These are phyloP conservation scores for Alviniconcha strummeri DNA, from an alignment of 2,888 invertebrate genomes.

Conservation along the genomic window DNA sequence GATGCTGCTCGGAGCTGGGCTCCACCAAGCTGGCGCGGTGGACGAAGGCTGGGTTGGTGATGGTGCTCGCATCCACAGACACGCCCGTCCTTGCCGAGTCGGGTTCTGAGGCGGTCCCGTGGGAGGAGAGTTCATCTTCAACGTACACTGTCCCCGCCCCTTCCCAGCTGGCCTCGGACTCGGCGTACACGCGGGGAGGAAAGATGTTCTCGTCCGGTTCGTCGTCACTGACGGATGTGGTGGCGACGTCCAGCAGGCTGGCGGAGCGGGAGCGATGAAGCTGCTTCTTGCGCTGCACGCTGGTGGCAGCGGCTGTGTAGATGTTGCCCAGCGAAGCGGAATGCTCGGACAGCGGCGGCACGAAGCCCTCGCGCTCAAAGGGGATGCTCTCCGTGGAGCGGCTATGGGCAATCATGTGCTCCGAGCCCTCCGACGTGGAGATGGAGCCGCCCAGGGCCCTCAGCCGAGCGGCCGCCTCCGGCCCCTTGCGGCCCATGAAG, in stretches of 20 bases:
- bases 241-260: conserved; percentile 51
- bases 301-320: conserved; percentile 34
- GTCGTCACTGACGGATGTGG: conserved; percentile 43
- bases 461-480: neutral
- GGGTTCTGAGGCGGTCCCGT: neutral
- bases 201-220: conserved; percentile 56
- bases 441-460: neutral
- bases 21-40: conserved; percentile 14
- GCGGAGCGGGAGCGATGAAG: conserved; percentile 55
- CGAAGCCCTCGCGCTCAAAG: neutral
- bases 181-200: conserved; percentile 46
- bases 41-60: conserved; percentile 16
- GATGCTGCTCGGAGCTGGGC: neutral
- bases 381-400: conserved; percentile 35
- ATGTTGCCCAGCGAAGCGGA: conserved; percentile 60
- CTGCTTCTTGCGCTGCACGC: neutral
- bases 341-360: conserved; percentile 43
- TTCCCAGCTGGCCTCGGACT: conserved; percentile 11
- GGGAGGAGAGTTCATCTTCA: neutral
- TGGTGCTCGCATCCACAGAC: neutral
- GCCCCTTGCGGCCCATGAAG: conserved; percentile 46
- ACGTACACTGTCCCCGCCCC: neutral
- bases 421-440: conserved; percentile 17
- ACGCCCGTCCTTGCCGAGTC: neutral
- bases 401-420: conserved; percentile 7